Conservation (phyloP, 2,888 invertebrate species). For the Epirrhoe alternata region DNA sequence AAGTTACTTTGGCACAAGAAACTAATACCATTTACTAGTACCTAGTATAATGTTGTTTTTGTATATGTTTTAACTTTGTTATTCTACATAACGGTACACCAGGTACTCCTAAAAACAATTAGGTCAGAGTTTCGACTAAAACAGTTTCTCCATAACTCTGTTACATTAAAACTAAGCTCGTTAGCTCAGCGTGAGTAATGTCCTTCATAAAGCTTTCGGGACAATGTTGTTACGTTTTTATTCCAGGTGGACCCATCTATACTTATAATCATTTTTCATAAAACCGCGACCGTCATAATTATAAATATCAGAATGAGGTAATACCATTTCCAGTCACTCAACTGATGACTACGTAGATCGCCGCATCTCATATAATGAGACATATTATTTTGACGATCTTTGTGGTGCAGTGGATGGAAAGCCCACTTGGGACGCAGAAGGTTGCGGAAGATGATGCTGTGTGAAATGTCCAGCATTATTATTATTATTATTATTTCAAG, state of each 20-base stretch:
- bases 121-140: conserved; percentile 25
- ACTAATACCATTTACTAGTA: not conserved
- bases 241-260: conserved; percentile 44
- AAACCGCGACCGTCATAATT: not conserved
- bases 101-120: conserved; percentile 27
- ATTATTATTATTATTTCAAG: too few species aligned
- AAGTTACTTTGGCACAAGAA: too few species aligned
- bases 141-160: conserved; percentile 45
- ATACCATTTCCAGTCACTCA: too few species aligned
- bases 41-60: not conserved
- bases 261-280: not conserved
- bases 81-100: conserved; percentile 19
- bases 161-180: conserved; percentile 50
- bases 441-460: too few species aligned
- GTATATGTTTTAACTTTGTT: conserved; percentile 6
- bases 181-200: conserved; percentile 50
- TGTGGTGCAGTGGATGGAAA: too few species aligned
- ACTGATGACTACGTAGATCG: too few species aligned
- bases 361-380: too few species aligned
- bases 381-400: too few species aligned
- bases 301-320: not conserved
- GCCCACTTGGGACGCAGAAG: too few species aligned
- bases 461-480: too few species aligned
- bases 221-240: conserved; percentile 53
- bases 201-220: conserved; percentile 51